A percentile compares a stretch with the other conserved stretches of the same genome.
Conservation (phyloP, 2,888 invertebrate species). For the Elaeidobius kamerunicus region DNA sequence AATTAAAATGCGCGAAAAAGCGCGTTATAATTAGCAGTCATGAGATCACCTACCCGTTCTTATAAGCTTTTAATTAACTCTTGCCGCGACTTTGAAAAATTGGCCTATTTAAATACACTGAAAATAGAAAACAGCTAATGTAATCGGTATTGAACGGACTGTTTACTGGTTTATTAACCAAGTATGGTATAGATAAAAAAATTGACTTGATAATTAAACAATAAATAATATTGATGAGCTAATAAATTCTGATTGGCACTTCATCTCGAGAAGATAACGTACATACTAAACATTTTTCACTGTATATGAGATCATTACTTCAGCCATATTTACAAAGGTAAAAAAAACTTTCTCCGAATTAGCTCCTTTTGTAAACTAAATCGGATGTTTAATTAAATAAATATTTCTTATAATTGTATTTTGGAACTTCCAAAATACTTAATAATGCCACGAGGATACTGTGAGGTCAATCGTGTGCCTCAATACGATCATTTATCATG, state of each 20-base stretch:
- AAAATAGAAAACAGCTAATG: slow-evolving; percentile 15
- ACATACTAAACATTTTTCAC: too few species aligned
- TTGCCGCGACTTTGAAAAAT: slow-evolving; percentile 11
- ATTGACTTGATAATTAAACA: too few species aligned
- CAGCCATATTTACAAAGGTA: too few species aligned
- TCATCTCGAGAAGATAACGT: too few species aligned
- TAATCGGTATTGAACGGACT: background rate
- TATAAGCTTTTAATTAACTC: slow-evolving; percentile 13
- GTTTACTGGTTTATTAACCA: too few species aligned
- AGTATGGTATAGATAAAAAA: too few species aligned
- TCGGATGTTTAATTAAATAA: too few species aligned
- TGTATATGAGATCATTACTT: too few species aligned
- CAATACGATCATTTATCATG: slow-evolving; percentile 17
- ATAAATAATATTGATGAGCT: background rate
- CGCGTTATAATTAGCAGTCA: slow-evolving; percentile 13
- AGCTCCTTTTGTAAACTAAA: too few species aligned
- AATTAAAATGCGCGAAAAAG: slow-evolving; percentile 15
- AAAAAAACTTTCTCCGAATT: too few species aligned
- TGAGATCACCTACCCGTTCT: slow-evolving; percentile 15
- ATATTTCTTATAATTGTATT: background rate
- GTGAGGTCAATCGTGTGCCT: slow-evolving; percentile 19
- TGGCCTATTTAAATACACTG: slow-evolving; percentile 7
- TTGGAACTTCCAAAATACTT: slow-evolving; percentile 12
- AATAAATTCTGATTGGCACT: too few species aligned
- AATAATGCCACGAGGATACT: slow-evolving; percentile 12